phyloP scores from a whole-genome alignment of 2,888 invertebrate genomes.

The Drosophila recens region DNA sequence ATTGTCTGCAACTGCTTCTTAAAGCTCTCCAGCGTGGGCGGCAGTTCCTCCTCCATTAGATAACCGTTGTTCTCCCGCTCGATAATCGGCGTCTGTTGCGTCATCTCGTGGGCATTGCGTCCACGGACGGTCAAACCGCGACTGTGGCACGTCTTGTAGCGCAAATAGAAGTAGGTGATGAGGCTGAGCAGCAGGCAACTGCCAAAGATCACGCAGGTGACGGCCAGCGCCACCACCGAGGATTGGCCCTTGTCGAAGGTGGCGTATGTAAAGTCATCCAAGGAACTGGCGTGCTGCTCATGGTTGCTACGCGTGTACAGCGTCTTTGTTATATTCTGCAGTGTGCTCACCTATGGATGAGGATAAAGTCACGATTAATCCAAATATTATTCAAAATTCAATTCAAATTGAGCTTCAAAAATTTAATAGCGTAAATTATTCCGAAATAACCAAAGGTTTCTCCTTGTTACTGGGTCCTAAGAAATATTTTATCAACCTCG shows the following conservation, averaged over 20 bases:
- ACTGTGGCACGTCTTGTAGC: constrained; percentile 84
- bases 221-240: constrained; percentile 85
- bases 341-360: constrained; percentile 82
- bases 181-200: constrained; percentile 88
- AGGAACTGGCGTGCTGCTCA: constrained; percentile 82
- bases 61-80: constrained; percentile 93
- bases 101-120: constrained; percentile 88
- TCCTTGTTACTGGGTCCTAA: no score
- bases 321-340: constrained; percentile 88
- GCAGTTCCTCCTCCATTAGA: constrained; percentile 91
- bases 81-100: constrained; percentile 91
- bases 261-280: constrained; percentile 79
- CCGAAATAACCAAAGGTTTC: no score
- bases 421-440: no score
- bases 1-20: constrained; percentile 91
- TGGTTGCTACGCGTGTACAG: constrained; percentile 88
- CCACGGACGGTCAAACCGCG: constrained; percentile 76
- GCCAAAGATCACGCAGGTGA: constrained; percentile 90
- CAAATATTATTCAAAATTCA: no score
- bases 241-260: constrained; percentile 80
- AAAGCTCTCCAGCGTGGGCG: constrained; percentile 87
- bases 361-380: no score
- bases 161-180: constrained; percentile 86
- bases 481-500: no score
- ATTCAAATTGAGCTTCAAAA: no score